A percentile compares a stretch with the other conserved stretches of the same genome.
These are phyloP conservation scores for Zapornia atra DNA, from an alignment of 2,113 vertebrate genomes.

Conservation along the genomic window DNA sequence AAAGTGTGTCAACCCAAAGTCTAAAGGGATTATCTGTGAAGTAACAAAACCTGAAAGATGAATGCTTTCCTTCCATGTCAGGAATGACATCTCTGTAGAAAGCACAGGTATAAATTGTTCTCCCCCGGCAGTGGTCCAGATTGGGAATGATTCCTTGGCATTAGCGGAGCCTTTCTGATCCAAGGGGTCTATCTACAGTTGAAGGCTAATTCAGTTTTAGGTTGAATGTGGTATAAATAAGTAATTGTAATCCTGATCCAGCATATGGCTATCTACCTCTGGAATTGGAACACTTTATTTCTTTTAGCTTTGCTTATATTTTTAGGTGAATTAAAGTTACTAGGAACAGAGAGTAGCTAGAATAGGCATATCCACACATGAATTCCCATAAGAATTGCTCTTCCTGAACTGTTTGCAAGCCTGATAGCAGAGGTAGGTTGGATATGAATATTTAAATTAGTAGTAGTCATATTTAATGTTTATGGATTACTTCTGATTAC, in stretches of 20 bases:
- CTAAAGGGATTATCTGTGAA: constrained; percentile 38
- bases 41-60: not conserved
- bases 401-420: not conserved
- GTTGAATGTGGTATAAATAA: not conserved
- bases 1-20: not conserved
- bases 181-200: not conserved
- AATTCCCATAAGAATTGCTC: not conserved
- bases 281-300: not conserved
- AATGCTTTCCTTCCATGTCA: not conserved
- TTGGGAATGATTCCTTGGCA: not conserved
- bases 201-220: not conserved
- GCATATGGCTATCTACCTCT: not conserved
- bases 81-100: not conserved
- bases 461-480: not conserved
- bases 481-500: not conserved
- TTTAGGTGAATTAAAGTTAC: not conserved
- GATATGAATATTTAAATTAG: not conserved
- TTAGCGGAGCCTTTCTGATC: not conserved
- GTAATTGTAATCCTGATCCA: not conserved
- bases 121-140: not conserved
- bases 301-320: not conserved
- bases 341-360: not conserved
- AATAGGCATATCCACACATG: not conserved
- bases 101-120: not conserved
- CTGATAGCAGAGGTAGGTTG: not conserved